These are phyloP conservation scores for Synergus gifuensis DNA, from an alignment of 2,888 invertebrate genomes.

Conservation along the genomic window DNA sequence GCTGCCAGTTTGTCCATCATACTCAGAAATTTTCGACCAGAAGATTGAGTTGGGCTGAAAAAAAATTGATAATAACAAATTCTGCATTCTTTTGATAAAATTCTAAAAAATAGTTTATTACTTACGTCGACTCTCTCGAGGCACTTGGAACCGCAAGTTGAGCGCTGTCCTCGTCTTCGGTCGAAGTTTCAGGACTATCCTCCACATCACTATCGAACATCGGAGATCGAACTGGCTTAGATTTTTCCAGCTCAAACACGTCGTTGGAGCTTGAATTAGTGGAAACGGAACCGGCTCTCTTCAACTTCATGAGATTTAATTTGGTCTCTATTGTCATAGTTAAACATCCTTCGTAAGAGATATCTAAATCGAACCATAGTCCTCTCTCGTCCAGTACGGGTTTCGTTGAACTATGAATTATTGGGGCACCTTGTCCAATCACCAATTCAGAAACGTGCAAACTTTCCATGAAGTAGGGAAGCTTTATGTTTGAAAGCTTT, in stretches of 20 bases:
- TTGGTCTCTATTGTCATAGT: slow-evolving; percentile 93
- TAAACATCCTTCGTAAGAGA: slow-evolving; percentile 88
- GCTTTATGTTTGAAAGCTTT: slow-evolving; percentile 91
- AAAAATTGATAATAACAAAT: slow-evolving; percentile 28
- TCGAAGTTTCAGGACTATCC: slow-evolving; percentile 89
- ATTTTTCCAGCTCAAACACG: slow-evolving; percentile 59
- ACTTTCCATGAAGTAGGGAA: slow-evolving; percentile 93
- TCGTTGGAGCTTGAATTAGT: slow-evolving; percentile 60
- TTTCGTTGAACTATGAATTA: slow-evolving; percentile 81
- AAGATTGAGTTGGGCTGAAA: slow-evolving; percentile 72
- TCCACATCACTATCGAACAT: slow-evolving; percentile 88
- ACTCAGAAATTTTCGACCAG: slow-evolving; percentile 86
- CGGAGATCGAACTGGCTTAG: slow-evolving; percentile 77
- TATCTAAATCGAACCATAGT: slow-evolving; percentile 92
- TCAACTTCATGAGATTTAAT: slow-evolving; percentile 88
- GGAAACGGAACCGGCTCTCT: slow-evolving; percentile 66
- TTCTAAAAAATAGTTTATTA: slow-evolving; percentile 39
- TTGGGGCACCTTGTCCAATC: slow-evolving; percentile 84
- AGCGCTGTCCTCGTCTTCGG: slow-evolving; percentile 83
- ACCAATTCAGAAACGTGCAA: slow-evolving; percentile 87
- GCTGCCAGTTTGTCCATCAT: slow-evolving; percentile 92
- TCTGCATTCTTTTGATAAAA: slow-evolving; percentile 11
- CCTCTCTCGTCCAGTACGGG: slow-evolving; percentile 90
- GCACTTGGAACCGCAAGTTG: slow-evolving; percentile 66
- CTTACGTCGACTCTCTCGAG: slow-evolving; percentile 68